A percentile compares a stretch with the other conserved stretches of the same genome.
These are phyloP conservation scores for Cyanocitta stelleri DNA, from an alignment of 2,113 vertebrate species.

Conservation along the genomic window DNA sequence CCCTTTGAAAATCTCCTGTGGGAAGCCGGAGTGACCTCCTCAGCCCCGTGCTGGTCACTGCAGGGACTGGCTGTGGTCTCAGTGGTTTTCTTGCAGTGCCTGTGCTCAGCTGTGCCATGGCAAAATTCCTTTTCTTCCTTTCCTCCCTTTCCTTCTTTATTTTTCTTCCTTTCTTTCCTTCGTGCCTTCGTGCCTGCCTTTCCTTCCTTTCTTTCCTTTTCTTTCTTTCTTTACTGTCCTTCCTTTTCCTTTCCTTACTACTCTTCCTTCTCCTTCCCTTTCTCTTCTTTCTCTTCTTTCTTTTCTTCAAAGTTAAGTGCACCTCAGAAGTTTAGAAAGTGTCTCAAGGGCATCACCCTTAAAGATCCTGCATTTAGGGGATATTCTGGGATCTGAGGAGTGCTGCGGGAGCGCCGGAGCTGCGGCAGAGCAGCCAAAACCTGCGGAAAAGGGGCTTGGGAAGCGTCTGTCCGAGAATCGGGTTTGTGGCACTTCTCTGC, in stretches of 20 bases:
- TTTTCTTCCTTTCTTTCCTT: background rate
- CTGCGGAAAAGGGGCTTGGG: background rate
- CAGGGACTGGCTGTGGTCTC: background rate
- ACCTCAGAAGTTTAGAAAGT: background rate
- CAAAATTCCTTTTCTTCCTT: background rate
- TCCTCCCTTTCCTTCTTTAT: background rate
- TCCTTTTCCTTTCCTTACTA: background rate
- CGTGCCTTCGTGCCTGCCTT: background rate
- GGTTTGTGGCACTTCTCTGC: background rate
- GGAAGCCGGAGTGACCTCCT: background rate
- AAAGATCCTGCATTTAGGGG: accelerated
- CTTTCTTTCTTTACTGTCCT: too few relatives aligned
- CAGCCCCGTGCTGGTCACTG: accelerated
- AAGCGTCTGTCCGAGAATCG: background rate
- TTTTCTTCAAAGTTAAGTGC: background rate
- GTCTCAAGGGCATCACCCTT: accelerated
- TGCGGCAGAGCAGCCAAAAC: background rate
- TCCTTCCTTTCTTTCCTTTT: background rate
- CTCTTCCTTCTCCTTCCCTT: background rate
- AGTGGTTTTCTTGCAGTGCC: accelerated
- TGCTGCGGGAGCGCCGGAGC: accelerated
- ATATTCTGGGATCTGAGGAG: accelerated
- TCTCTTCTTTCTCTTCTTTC: background rate
- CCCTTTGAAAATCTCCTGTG: accelerated
- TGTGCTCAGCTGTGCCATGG: accelerated